Percentiles rank a stretch among this genome's conserved stretches.
Conservation (phyloP, 2,113 vertebrate species). For the Tautogolabrus adspersus region DNA sequence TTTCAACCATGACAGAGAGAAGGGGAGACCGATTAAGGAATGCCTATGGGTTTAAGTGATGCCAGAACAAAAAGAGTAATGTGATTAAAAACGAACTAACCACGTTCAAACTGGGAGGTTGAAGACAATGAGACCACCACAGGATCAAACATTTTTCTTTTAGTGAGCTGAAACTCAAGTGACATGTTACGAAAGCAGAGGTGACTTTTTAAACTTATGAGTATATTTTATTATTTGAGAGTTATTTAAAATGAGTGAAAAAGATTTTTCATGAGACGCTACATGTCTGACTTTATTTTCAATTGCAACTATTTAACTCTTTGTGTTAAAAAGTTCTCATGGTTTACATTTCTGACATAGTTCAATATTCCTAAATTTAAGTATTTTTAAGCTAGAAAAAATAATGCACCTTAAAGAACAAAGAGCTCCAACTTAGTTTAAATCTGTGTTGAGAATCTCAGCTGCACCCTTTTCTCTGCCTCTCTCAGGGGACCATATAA, state of each 20-base stretch:
- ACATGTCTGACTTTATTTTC: no score
- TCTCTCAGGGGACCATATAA: conserved; percentile 9
- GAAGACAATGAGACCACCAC: conserved; percentile 14
- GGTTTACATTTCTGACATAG: background rate
- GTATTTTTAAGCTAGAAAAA: no score
- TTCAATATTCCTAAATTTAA: background rate
- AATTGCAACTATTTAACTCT: no score
- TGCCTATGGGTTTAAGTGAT: conserved; percentile 13
- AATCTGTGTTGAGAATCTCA: background rate
- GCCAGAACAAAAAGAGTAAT: conserved; percentile 12
- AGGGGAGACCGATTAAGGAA: conserved; percentile 37
- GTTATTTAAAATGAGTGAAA: no score
- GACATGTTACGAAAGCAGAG: no score
- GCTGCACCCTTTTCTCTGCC: background rate
- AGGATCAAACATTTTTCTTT: no score
- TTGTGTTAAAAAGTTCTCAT: background rate
- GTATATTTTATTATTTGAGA: no score
- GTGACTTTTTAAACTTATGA: no score
- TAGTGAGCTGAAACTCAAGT: no score
- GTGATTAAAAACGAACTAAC: conserved; percentile 26
- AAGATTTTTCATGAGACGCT: no score
- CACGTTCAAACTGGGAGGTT: background rate
- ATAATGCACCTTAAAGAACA: no score
- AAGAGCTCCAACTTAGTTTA: background rate
- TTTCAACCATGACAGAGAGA: conserved; percentile 35